Conservation (phyloP, 1,140 invertebrate species). For the Coelopa frigida region DNA sequence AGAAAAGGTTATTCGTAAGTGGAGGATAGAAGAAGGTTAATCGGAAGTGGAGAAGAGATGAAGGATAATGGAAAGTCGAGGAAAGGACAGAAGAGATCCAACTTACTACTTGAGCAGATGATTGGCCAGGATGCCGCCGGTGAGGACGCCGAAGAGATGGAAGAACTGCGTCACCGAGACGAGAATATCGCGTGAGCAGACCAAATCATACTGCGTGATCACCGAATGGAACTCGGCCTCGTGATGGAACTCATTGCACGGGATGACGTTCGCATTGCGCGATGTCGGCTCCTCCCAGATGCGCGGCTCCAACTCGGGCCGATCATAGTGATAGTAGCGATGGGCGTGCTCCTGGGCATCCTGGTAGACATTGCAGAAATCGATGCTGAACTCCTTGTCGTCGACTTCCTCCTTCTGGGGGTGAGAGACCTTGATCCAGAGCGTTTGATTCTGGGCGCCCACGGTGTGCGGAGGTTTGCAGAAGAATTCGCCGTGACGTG, state of each 20-base stretch:
- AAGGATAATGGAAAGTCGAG: neutral
- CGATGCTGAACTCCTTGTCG: conserved; percentile 40
- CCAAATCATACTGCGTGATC: conserved; percentile 44
- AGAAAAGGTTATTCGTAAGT: neutral
- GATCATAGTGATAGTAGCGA: conserved; percentile 36
- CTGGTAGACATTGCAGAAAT: conserved; percentile 41
- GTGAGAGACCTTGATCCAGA: conserved; percentile 44
- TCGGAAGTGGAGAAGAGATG: neutral
- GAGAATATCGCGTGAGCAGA: conserved; percentile 45
- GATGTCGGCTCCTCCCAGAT: conserved; percentile 32
- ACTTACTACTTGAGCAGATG: conserved; percentile 44
- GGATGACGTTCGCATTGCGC: conserved; percentile 32
- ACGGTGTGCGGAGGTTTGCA: conserved; percentile 36
- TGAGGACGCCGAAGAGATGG: conserved; percentile 45
- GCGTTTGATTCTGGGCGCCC: conserved; percentile 30
- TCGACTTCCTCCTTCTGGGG: conserved; percentile 36
- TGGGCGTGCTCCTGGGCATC: conserved; percentile 41
- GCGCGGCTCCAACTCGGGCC: conserved; percentile 27
- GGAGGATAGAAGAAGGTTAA: neutral
- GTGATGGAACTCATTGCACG: conserved; percentile 40
- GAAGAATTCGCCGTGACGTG: conserved; percentile 40
- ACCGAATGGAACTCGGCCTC: conserved; percentile 35
- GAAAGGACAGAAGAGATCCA: neutral
- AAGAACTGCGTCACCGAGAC: conserved; percentile 47
- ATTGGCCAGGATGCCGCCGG: conserved; percentile 44